Evolutionary conservation across 2,113 vertebrate genomes (phyloP).

Genomic region (Anseranas semipalmata): DNA sequence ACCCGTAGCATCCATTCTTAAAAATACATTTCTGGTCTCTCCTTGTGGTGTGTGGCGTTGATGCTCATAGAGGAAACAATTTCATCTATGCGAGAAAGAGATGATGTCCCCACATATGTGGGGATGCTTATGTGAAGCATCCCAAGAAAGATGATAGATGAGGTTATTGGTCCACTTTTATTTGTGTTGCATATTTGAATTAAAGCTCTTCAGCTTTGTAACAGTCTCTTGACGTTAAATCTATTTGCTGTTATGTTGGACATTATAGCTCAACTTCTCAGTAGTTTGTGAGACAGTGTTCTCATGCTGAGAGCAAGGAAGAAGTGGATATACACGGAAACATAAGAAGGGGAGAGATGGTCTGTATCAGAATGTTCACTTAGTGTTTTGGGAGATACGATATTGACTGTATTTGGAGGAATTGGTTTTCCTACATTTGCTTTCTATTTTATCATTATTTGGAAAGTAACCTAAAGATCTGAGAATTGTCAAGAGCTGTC

Average conservation of each 20-base stretch:
- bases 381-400: background rate
- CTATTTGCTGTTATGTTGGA: background rate
- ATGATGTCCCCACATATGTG: background rate
- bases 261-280: background rate
- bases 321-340: background rate
- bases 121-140: background rate
- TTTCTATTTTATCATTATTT: background rate
- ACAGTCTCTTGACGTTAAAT: background rate
- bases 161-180: background rate
- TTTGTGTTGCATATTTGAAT: background rate
- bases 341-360: background rate
- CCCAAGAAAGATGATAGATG: background rate
- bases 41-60: background rate
- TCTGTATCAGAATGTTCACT: background rate
- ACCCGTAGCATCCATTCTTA: background rate
- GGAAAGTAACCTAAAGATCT: background rate
- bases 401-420: background rate
- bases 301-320: background rate
- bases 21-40: background rate
- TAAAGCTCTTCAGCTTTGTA: background rate
- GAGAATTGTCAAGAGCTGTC: background rate
- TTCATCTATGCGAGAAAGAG: background rate
- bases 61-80: background rate
- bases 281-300: background rate
- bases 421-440: background rate